Evolutionary conservation across 2,888 invertebrate species (phyloP).

Genomic region (Eulithis testata): DNA sequence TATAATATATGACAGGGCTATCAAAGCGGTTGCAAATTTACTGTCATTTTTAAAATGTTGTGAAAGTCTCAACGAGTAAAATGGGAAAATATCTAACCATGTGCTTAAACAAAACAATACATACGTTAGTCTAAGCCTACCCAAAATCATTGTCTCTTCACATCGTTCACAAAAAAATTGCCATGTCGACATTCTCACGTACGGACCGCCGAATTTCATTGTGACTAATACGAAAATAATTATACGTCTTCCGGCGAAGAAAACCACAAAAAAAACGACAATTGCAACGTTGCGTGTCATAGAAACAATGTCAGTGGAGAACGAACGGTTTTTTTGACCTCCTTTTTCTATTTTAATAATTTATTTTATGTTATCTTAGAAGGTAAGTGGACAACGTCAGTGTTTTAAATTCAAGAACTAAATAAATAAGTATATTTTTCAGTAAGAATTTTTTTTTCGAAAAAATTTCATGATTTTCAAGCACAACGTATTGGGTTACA

Average conservation of each 20-base stretch:
- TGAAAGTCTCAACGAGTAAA: too few relatives aligned
- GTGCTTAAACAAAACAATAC: too few relatives aligned
- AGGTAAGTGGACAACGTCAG: neutral
- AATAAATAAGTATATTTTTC: too few relatives aligned
- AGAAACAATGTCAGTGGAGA: constrained; percentile 68
- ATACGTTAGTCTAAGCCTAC: constrained; percentile 36
- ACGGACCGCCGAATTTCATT: constrained; percentile 63
- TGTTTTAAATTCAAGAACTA: too few relatives aligned
- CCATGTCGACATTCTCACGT: constrained; percentile 51
- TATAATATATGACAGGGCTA: too few relatives aligned
- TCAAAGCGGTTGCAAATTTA: too few relatives aligned
- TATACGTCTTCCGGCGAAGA: constrained; percentile 73
- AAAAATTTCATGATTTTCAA: too few relatives aligned
- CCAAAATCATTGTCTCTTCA: constrained; percentile 38
- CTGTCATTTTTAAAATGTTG: too few relatives aligned
- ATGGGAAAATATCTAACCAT: too few relatives aligned
- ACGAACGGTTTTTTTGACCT: constrained; percentile 48
- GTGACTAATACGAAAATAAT: constrained; percentile 80
- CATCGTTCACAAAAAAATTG: constrained; percentile 44
- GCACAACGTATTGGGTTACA: too few relatives aligned
- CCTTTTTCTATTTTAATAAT: constrained; percentile 30
- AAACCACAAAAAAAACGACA: constrained; percentile 76
- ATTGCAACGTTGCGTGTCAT: constrained; percentile 74
- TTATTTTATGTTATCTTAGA: constrained; percentile 33
- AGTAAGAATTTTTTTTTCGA: too few relatives aligned